Conservation (phyloP, 2,113 vertebrate genomes). For the Phaethon lepturus region DNA sequence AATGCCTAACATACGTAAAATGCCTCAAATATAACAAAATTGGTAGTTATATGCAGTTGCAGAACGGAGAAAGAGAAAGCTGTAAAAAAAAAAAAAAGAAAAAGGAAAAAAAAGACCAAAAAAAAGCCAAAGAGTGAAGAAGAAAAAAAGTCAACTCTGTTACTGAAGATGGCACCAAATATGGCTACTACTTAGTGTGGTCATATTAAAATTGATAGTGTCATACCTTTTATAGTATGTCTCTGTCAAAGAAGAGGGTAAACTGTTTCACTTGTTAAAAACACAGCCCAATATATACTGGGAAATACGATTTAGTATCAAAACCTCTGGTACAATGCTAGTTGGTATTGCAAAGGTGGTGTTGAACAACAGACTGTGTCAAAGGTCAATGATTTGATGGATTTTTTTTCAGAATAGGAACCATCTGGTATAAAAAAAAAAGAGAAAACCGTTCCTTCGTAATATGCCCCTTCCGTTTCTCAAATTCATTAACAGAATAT, state of each 20-base stretch:
- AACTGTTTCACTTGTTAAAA: background rate
- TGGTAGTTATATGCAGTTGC: background rate
- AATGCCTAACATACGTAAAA: background rate
- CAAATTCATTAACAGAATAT: background rate
- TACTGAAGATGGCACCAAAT: background rate
- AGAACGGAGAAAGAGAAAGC: background rate
- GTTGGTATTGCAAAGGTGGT: background rate
- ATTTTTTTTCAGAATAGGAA: background rate
- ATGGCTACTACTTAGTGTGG: background rate
- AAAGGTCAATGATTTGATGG: background rate
- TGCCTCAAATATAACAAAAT: background rate
- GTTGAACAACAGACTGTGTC: background rate
- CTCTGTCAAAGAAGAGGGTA: background rate
- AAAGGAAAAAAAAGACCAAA: background rate
- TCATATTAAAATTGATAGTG: background rate
- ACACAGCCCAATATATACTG: background rate
- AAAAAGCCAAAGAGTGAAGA: background rate
- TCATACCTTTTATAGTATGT: background rate
- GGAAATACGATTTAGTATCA: background rate
- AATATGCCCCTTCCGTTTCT: background rate
- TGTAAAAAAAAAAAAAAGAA: background rate
- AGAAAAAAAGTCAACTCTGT: background rate
- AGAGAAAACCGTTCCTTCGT: background rate
- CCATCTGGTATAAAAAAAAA: fast-evolving
- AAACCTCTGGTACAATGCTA: background rate